These are phyloP conservation scores for Fratercula arctica DNA, from an alignment of 2,797 vertebrate species.

Conservation along the genomic window DNA sequence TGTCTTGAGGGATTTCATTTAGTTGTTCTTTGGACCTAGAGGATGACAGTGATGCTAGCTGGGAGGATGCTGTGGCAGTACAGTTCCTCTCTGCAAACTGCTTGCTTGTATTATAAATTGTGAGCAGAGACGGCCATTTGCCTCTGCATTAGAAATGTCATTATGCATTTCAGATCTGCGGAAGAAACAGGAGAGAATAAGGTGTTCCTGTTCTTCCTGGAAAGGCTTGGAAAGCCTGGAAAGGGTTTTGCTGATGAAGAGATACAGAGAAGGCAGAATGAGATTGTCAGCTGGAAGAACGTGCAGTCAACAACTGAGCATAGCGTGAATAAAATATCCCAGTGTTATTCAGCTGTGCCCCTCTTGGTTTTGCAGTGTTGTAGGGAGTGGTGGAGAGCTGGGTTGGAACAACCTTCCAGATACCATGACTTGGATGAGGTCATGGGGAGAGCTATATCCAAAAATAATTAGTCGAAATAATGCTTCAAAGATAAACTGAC, in stretches of 20 bases:
- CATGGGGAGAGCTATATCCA: not conserved
- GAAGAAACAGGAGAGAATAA: not conserved
- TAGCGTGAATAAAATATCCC: not conserved
- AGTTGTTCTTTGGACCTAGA: not conserved
- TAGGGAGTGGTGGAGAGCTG: not conserved
- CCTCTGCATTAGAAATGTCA: not conserved
- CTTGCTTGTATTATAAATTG: rapidly evolving
- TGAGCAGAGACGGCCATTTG: not conserved
- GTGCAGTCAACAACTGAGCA: not conserved
- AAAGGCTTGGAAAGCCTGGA: not conserved
- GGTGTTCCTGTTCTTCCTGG: not conserved
- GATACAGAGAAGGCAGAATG: not conserved
- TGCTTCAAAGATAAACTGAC: not conserved
- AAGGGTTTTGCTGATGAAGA: not conserved
- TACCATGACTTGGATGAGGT: not conserved
- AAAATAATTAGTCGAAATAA: not conserved
- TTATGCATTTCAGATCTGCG: not conserved
- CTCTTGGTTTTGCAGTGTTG: not conserved
- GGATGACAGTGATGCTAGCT: not conserved
- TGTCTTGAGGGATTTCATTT: not conserved
- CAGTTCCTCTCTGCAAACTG: not conserved
- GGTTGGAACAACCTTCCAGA: not conserved
- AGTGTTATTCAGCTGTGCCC: not conserved
- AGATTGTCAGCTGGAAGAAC: not conserved
- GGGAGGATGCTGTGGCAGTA: not conserved